Conservation (phyloP, 2,113 vertebrate species). For the Paraplagusia blochii region DNA sequence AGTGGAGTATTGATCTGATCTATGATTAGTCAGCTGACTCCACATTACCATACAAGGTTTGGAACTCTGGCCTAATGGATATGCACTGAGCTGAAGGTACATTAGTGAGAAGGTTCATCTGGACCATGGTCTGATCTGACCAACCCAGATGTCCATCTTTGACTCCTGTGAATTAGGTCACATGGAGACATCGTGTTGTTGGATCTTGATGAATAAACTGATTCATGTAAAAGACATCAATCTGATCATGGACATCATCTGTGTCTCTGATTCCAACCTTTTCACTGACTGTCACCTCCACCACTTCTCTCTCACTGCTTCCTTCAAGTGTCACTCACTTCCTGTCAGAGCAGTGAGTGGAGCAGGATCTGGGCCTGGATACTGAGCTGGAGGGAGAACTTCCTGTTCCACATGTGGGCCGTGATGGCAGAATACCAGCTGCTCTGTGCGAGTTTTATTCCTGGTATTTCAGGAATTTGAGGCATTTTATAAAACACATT, state of each 20-base stretch:
- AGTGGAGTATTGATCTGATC: conserved; percentile 15
- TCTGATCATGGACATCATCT: too few relatives aligned
- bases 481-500: background rate
- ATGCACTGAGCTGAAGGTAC: conserved; percentile 21
- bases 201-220: too few relatives aligned
- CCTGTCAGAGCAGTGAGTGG: conserved; percentile 22
- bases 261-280: too few relatives aligned
- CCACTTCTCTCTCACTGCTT: conserved; percentile 19
- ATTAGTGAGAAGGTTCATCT: background rate
- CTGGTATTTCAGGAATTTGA: conserved; percentile 3
- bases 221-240: too few relatives aligned
- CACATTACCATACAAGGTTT: conserved; percentile 21
- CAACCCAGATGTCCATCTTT: too few relatives aligned
- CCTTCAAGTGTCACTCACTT: background rate
- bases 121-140: conserved; percentile 4
- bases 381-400: conserved; percentile 26
- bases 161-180: too few relatives aligned
- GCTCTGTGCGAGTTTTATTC: background rate
- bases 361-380: conserved; percentile 27
- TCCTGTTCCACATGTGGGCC: conserved; percentile 37
- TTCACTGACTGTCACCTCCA: too few relatives aligned
- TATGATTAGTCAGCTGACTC: conserved; percentile 24
- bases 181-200: too few relatives aligned
- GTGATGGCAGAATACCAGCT: background rate
- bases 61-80: conserved; percentile 22